phyloP scores from a whole-genome alignment of 2,113 vertebrate species.

The Nesoenas mayeri region DNA sequence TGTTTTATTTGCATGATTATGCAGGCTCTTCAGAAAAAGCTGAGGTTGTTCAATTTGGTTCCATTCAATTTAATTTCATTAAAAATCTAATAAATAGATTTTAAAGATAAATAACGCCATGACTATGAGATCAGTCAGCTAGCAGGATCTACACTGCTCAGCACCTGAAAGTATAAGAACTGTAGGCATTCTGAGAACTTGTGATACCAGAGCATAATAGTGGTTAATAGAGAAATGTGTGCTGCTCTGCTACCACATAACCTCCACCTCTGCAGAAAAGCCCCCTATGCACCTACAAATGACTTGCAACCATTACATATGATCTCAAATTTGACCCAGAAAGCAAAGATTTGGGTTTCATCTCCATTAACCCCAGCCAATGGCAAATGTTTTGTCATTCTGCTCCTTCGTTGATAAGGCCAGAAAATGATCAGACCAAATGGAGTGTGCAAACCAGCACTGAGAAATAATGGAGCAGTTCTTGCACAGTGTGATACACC shows the following conservation, averaged over 20 bases:
- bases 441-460: background rate
- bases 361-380: background rate
- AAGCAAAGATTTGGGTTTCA: background rate
- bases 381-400: background rate
- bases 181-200: background rate
- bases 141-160: background rate
- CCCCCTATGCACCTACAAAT: background rate
- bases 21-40: background rate
- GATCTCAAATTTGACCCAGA: background rate
- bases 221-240: background rate
- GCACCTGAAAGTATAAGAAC: background rate
- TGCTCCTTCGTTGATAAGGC: background rate
- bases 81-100: background rate
- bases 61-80: background rate
- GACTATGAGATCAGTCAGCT: background rate
- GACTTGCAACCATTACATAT: background rate
- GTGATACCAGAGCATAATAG: background rate
- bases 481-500: background rate
- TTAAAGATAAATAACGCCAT: background rate
- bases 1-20: background rate
- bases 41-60: background rate
- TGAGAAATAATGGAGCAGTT: background rate
- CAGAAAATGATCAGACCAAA: background rate
- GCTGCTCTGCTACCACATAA: background rate
- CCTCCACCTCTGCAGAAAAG: background rate